Evolutionary conservation across 2,113 vertebrate species (phyloP), one percentile per base, ranked within the genome.

Genomic region (Oriolus oriolus): DNA sequence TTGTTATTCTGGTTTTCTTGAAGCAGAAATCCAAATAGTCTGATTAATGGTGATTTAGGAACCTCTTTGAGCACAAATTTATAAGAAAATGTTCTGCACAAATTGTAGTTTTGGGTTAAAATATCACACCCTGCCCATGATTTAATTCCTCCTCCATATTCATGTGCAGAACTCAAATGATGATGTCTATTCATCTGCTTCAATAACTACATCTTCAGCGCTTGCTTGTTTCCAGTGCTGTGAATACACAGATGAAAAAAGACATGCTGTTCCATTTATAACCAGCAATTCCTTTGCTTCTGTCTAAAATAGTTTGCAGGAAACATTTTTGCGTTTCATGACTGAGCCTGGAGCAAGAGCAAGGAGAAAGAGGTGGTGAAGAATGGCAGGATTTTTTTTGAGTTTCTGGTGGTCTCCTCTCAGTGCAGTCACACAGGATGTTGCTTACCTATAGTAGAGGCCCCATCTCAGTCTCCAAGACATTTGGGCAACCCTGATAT

Each of bases 111-210:
- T 79, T 7, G 42, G n/a, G 33, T 85, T 96, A 91, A 95, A 95
- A 82, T 85, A 79, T 73, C 41, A 71, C 60, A 89, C 37, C 10
- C 18, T 65, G 17, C 39, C 66, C 42, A 8, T 85, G 66, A 79
- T 90, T 94, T 95, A 94, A 94, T 92, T 89, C 56, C 44, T 87
- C 57, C 27, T 95, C 84, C 89, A 89, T 93, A 95, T 94, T 95
- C 89, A 95, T 84, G 84, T 61, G 53, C 60, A 84, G 90, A 96
- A 80, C 90, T 90, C 13, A 7, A 53, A 78, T 68, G 56, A 66
- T 63, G 47, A 81, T 75, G 44, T 68, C 86, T 92, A 54, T 88
- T 93, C 68, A 69, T 79, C 70, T 91, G 78, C 84, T 96, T 87
- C 50, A 85, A 30, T 74, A 93, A 77, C 81, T 87, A 18, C 35